Percentiles rank a stretch among this genome's conserved stretches.
These are phyloP conservation scores for Gallinago solitaria DNA, from an alignment of 2,797 vertebrate species.

Conservation along the genomic window DNA sequence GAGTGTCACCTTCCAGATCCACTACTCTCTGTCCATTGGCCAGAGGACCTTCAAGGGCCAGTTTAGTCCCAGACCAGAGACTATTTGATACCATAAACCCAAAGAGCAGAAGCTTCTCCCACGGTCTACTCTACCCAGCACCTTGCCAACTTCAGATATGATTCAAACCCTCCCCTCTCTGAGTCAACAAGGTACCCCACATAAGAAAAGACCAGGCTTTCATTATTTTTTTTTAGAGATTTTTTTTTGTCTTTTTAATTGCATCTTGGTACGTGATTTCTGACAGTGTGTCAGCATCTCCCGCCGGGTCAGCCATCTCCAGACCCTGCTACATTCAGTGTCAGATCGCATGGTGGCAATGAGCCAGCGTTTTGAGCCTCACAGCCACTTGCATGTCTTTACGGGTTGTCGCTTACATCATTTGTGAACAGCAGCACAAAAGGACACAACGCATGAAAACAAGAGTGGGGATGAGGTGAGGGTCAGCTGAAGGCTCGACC, in stretches of 20 bases:
- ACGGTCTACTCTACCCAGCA: neutral
- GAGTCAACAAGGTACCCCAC: neutral
- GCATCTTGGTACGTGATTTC: conserved; percentile 41
- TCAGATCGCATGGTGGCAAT: neutral
- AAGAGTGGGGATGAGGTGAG: conserved; percentile 28
- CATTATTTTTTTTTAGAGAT: neutral
- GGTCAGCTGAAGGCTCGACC: neutral
- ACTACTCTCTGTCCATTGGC: neutral
- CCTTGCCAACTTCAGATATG: neutral
- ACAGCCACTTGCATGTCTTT: neutral
- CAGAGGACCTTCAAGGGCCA: neutral
- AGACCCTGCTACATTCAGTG: conserved; percentile 57
- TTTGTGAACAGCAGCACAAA: conserved; percentile 70
- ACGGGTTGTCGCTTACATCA: conserved; percentile 18
- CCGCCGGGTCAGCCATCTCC: neutral
- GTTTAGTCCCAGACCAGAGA: neutral
- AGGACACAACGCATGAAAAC: conserved; percentile 63
- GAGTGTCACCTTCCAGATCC: neutral
- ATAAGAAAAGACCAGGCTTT: conserved; percentile 11
- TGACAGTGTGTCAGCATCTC: conserved; percentile 50
- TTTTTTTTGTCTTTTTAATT: conserved; percentile 55
- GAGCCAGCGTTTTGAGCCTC: neutral
- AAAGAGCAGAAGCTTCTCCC: neutral
- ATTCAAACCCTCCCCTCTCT: neutral
- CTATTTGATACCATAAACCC: neutral